A percentile compares a stretch with the other conserved stretches of the same genome.
Evolutionary conservation across 2,797 vertebrate species (phyloP).

Genomic region (Crocodylus rhombifer): DNA sequence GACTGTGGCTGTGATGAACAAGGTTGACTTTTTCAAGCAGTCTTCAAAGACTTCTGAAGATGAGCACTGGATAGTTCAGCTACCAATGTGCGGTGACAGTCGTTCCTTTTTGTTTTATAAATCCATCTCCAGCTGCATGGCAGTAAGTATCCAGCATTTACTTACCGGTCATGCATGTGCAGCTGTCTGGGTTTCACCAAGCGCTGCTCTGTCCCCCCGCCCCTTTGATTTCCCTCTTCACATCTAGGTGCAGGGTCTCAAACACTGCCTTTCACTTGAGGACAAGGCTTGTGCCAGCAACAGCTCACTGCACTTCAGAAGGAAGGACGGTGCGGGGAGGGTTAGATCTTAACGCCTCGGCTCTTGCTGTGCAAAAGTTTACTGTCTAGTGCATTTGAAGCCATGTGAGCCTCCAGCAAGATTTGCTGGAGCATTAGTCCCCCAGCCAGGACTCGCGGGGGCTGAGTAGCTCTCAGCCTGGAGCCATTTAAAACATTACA

Average conservation of each 20-base stretch:
- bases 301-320: no score
- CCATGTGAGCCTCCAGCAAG: not conserved
- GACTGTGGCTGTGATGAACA: not conserved
- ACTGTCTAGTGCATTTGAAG: not conserved
- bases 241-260: not conserved
- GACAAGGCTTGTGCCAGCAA: no score
- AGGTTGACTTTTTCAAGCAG: not conserved
- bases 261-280: not conserved
- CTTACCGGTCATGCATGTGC: not conserved
- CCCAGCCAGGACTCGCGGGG: no score
- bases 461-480: no score
- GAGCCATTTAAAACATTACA: no score
- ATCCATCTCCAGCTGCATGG: not conserved
- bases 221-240: not conserved
- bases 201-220: no score
- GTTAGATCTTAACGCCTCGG: not conserved
- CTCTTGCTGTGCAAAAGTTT: not conserved
- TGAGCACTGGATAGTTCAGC: no score
- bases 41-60: not conserved
- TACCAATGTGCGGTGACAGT: rapidly evolving
- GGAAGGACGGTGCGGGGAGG: not conserved
- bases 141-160: not conserved
- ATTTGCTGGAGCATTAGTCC: no score
- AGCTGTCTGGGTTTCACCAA: no score
- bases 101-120: not conserved